Conservation (phyloP, 1,140 invertebrate genomes). For the Zaprionus vittiger region DNA sequence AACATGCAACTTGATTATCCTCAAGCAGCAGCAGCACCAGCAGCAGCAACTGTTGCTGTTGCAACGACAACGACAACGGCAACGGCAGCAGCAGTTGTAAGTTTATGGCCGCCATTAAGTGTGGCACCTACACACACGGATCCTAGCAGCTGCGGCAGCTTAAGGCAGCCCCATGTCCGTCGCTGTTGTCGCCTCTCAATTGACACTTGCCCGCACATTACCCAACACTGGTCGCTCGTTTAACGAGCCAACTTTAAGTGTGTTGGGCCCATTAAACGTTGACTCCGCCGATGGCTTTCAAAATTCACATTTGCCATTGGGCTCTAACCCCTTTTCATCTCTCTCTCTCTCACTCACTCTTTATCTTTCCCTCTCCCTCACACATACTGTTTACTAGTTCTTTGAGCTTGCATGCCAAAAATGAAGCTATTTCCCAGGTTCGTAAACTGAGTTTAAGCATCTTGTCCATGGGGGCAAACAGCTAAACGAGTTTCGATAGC, state of each 20-base stretch:
- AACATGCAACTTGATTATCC: conserved; percentile 82
- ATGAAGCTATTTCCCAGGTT: not conserved
- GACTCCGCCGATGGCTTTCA: conserved; percentile 6
- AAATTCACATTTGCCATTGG: conserved; percentile 2
- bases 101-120: conserved; percentile 75
- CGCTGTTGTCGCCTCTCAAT: conserved; percentile 65
- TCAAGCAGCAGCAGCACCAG: conserved; percentile 39
- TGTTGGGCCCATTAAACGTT: conserved; percentile 24
- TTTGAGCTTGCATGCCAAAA: conserved; percentile 2
- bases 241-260: conserved; percentile 34
- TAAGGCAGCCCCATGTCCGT: conserved; percentile 39
- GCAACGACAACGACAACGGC: not conserved
- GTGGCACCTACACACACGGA: conserved; percentile 63
- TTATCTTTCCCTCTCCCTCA: not conserved
- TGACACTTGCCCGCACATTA: conserved; percentile 52
- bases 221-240: conserved; percentile 38
- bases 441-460: not conserved
- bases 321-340: not conserved
- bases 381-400: not conserved
- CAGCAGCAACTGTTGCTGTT: conserved; percentile 30
- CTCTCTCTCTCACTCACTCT: not conserved
- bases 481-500: not conserved
- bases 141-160: conserved; percentile 14
- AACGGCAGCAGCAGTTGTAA: conserved; percentile 44
- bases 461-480: not conserved